Evolutionary conservation across 2,797 vertebrate species (phyloP).

Genomic region (Myotis daubentonii): DNA sequence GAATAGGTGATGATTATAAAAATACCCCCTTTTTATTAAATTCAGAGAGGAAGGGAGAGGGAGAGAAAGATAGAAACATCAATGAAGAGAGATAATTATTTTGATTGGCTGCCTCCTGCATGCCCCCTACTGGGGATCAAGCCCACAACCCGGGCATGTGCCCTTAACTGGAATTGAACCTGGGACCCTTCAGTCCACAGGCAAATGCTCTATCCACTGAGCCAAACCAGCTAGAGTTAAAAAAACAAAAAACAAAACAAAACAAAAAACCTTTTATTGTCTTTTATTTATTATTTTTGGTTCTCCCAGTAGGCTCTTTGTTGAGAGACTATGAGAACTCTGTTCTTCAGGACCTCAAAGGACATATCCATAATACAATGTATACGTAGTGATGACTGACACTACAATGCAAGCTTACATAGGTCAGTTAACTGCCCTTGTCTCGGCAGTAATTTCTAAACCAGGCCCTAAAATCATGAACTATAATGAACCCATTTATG

Average conservation of each 20-base stretch:
- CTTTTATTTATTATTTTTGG: background rate
- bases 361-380: slow-evolving; percentile 15
- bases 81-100: too few species aligned
- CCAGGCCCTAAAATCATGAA: background rate
- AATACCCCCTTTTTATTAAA: background rate
- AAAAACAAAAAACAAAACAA: too few species aligned
- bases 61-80: too few species aligned
- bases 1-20: background rate
- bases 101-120: too few species aligned
- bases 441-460: slow-evolving; percentile 50
- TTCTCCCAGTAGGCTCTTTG: background rate
- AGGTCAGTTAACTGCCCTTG: background rate
- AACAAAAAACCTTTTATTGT: background rate
- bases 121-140: too few species aligned
- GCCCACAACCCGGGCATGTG: too few species aligned
- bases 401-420: background rate
- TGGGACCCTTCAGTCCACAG: too few species aligned
- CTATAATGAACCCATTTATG: background rate
- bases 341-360: background rate
- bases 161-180: too few species aligned
- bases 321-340: slow-evolving; percentile 4
- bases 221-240: too few species aligned
- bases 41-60: too few species aligned
- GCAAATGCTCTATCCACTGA: too few species aligned
- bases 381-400: slow-evolving; percentile 6